Evolutionary conservation across 2,888 invertebrate species (phyloP), one percentile per base, ranked within the genome.

Genomic region (Microctonus brassicae): DNA sequence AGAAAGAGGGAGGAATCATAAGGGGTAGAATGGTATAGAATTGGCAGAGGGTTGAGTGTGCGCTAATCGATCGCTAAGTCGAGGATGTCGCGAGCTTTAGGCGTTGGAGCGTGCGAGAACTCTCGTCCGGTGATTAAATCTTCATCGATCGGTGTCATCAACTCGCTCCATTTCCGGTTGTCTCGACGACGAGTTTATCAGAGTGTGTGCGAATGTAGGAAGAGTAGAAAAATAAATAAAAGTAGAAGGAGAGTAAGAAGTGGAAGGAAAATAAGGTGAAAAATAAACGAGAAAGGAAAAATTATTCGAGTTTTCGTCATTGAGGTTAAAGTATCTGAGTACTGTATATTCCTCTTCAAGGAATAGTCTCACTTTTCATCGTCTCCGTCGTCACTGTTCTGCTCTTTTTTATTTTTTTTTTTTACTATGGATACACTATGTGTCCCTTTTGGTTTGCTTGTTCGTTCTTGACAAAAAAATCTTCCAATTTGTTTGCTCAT

Each of bases 51-150:
- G 62, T 22, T 39, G 66, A 29, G 61, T 60, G 69, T 64, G 61
- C 69, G 73, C 73, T 78, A 78, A 79, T 79, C 78, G 78, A 79
- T 79, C 71, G 75, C 73, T 75, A 76, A 77, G 76, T 75, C 71
- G 77, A 69, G 75, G 70, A 69, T 70, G 73, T 68, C 58, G 71
- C 73, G 33, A 17, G 13, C 47, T n/a, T n/a, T 47, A 64, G 62
- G 70, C 74, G 73, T 73, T 70, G 36, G 36, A 61, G 47, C 69
- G 63, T 65, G 62, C 62, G 66, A 69, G 52, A 62, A 55, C 58
- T 69, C 62, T 69, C 63, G 65, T 75, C 68, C 61, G 72, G 68
- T 70, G 69, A 75, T 77, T 76, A 75, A 78, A 76, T 74, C 76
- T 74, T 70, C 67, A 70, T 76, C 72, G 74, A 78, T 78, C 75